Evolutionary conservation across 2,888 invertebrate species (phyloP).

Genomic region (Anagyrus pseudococci): DNA sequence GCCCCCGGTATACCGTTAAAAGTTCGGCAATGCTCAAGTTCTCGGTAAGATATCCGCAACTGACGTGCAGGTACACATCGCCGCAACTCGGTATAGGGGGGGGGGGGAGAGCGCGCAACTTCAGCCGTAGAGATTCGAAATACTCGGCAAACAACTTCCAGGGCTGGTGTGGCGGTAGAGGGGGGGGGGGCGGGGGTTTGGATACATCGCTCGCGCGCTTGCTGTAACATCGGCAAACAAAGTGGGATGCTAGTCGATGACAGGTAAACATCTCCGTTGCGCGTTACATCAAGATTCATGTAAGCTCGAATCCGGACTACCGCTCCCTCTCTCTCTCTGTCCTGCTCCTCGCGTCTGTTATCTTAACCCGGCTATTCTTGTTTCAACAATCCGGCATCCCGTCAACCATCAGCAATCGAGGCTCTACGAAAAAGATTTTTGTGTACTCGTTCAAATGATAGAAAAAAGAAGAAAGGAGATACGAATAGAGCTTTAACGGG

Average conservation of each 20-base stretch:
- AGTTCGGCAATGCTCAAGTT: slow-evolving; percentile 3
- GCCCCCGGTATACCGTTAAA: neutral
- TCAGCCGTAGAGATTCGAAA: slow-evolving; percentile 3
- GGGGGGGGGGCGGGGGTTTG: neutral
- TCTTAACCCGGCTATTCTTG: no score
- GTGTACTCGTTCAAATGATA: no score
- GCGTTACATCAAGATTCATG: no score
- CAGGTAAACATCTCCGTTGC: slow-evolving; percentile 41
- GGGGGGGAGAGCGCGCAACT: neutral
- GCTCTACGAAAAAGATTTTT: no score
- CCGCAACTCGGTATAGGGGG: neutral
- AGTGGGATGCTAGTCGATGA: slow-evolving; percentile 40
- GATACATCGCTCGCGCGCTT: slow-evolving; percentile 17
- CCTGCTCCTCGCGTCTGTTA: no score
- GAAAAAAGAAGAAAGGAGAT: no score
- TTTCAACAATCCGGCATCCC: no score
- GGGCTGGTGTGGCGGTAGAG: no score
- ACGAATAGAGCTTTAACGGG: no score
- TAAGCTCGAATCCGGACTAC: neutral
- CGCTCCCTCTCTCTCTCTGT: neutral
- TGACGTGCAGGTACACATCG: neutral
- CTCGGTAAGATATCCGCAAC: neutral
- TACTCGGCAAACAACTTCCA: slow-evolving; percentile 22
- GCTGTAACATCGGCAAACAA: slow-evolving; percentile 41
- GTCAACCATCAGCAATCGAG: no score